phyloP scores from a whole-genome alignment of 1,140 invertebrate species.

The Cydia pomonella region DNA sequence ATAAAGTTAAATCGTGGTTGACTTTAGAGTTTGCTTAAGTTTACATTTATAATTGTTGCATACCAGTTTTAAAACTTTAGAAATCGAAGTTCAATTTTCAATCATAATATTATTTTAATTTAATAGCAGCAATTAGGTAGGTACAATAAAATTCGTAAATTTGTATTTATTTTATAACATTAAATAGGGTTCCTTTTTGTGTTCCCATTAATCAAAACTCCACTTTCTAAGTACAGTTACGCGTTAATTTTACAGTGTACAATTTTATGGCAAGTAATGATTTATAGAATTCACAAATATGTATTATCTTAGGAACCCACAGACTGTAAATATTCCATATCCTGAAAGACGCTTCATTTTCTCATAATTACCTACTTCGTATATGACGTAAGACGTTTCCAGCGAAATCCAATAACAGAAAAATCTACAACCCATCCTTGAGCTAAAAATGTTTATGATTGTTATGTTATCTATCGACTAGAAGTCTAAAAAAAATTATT shows the following conservation, averaged over 20 bases:
- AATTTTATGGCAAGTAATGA: too few species aligned
- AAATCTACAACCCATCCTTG: not conserved
- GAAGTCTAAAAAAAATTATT: not conserved
- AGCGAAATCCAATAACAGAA: not conserved
- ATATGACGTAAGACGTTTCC: constrained; percentile 12
- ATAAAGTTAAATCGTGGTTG: not conserved
- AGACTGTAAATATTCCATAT: not conserved
- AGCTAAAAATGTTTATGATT: not conserved
- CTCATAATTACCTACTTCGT: not conserved
- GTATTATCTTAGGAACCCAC: too few species aligned
- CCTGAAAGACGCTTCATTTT: not conserved
- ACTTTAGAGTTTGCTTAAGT: not conserved
- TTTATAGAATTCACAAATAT: too few species aligned
- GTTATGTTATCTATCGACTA: not conserved
- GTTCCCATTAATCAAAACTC: not conserved
- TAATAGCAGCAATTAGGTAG: not conserved
- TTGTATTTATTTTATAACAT: too few species aligned
- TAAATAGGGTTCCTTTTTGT: not conserved
- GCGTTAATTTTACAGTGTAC: too few species aligned
- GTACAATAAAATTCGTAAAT: not conserved
- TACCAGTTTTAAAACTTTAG: not conserved
- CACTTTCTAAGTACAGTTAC: too few species aligned
- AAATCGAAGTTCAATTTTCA: not conserved
- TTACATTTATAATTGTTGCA: not conserved
- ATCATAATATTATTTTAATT: not conserved